phyloP scores from a whole-genome alignment of 1,140 invertebrate species.

The Drosophila virilis region DNA sequence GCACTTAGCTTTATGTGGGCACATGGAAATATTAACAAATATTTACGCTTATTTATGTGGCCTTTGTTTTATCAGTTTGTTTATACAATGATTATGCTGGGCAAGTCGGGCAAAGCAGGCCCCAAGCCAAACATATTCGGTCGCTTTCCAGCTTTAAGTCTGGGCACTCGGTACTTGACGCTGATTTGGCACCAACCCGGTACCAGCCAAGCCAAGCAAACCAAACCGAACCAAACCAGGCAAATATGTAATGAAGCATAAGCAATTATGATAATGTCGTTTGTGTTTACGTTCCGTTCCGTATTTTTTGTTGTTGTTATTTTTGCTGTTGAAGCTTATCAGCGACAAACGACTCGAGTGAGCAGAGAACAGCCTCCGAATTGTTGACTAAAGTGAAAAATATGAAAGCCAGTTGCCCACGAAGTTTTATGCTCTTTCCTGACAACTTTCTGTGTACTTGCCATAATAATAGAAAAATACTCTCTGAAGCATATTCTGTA shows the following conservation, averaged over 20 bases:
- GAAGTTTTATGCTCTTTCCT: conserved; percentile 7
- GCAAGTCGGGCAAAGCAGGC: not conserved
- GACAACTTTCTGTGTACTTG: too few relatives aligned
- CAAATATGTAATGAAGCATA: conserved; percentile 83
- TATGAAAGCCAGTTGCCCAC: not conserved
- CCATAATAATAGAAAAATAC: too few relatives aligned
- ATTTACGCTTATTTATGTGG: conserved; percentile 74
- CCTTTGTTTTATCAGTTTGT: conserved; percentile 80
- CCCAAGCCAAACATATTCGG: not conserved
- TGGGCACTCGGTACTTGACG: not conserved
- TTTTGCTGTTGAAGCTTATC: conserved; percentile 58
- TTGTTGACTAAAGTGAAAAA: conserved; percentile 12
- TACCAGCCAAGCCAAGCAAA: conserved; percentile 8
- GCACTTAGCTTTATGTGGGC: conserved; percentile 42
- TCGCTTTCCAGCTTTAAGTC: conserved; percentile 38
- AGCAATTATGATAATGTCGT: conserved; percentile 81
- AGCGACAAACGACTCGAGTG: conserved; percentile 34
- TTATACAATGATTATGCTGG: conserved; percentile 71
- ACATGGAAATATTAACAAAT: conserved; percentile 57
- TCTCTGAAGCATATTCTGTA: too few relatives aligned
- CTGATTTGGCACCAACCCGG: not conserved
- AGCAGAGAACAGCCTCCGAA: conserved; percentile 28
- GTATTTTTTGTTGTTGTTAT: too few relatives aligned
- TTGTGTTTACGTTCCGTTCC: conserved; percentile 63
- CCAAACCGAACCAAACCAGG: conserved; percentile 19